Evolutionary conservation across 1,140 invertebrate species (phyloP).

Genomic region (Drosophila melanogaster): DNA sequence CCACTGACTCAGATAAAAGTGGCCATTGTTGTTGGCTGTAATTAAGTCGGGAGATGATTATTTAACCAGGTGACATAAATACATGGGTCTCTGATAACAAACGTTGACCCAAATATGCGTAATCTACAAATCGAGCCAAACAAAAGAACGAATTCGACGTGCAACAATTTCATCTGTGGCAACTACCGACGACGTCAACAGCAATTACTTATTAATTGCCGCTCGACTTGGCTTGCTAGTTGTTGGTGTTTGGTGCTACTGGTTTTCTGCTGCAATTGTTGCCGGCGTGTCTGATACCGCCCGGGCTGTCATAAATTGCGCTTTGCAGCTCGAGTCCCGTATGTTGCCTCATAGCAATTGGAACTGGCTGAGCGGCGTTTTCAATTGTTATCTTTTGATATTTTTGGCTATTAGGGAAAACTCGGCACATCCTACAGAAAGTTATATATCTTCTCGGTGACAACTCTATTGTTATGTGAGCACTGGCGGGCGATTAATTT

Average conservation of each 20-base stretch:
- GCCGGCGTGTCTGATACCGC: constrained; percentile 46
- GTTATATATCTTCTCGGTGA: constrained; percentile 41
- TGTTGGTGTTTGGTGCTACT: constrained; percentile 31
- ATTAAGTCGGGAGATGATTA: constrained; percentile 69
- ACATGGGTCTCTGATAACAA: constrained; percentile 37
- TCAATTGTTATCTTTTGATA: constrained; percentile 61
- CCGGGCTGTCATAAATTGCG: constrained; percentile 73
- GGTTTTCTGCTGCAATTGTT: constrained; percentile 63
- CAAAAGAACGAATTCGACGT: constrained; percentile 65
- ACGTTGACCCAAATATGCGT: constrained; percentile 63
- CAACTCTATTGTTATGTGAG: constrained; percentile 51
- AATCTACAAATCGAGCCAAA: constrained; percentile 16
- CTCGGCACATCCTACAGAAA: constrained; percentile 39
- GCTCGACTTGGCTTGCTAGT: constrained; percentile 20
- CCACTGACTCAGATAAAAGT: constrained; percentile 20
- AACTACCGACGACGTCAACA: constrained; percentile 56
- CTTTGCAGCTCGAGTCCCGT: constrained; percentile 46
- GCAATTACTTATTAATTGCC: constrained; percentile 80
- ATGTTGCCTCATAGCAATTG: constrained; percentile 73
- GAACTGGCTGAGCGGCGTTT: constrained; percentile 45
- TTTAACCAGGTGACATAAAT: constrained; percentile 81
- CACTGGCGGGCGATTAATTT: constrained; percentile 39
- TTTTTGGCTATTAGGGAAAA: constrained; percentile 23
- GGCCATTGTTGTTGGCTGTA: constrained; percentile 62
- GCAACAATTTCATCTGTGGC: constrained; percentile 60